Evolutionary conservation across 2,888 invertebrate species (phyloP), one percentile per base, ranked within the genome.

Genomic region (Callyntrura guangdongensis): DNA sequence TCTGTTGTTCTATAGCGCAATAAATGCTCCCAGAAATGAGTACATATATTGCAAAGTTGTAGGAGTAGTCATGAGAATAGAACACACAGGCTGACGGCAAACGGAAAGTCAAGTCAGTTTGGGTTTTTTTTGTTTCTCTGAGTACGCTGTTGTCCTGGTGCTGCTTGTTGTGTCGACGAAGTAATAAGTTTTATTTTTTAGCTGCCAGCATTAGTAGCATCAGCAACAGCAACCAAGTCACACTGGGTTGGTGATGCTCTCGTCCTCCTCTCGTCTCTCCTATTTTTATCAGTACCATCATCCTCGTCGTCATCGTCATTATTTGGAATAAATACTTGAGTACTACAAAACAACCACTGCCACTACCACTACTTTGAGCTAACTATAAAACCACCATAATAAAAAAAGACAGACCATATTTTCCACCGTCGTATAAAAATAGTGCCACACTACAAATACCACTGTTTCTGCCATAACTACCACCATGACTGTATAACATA

Each of bases 181-280:
- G 49, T 49, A 12, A 22, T 8, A 27, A 67, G 25, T 67, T 67
- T 67, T 49, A 49, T 74, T 72, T 49, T 74, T 20, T 20, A 74
- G 74, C 49, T 47, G 49, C 22, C 20, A 74, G 74, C 22, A 74
- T 9, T 49, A 74, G 74, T 20, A 74, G 74, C 74, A 22, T 8
- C 25, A 49, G 20, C 74, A 74, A 49, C 47, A 74, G 74, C 74
- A 11, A 14, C 25, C 64, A 17, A 74, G 22, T 49, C 20, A 74
- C 47, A 74, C 45, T 45, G 61, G 61, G n/a, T 64, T 64, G 45
- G 72, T 72, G 9, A 45, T 72, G 56, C 56, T 14, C 56, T 56
- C n/a, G 0, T 56, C 56, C 17, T 56, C 56, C 36, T 36, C 36
- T 36, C 36, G 36, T 56, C n/a, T 56, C n/a, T 56, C 56, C 17